Evolutionary conservation across 2,113 vertebrate species (phyloP).

Genomic region (Eublepharis macularius): DNA sequence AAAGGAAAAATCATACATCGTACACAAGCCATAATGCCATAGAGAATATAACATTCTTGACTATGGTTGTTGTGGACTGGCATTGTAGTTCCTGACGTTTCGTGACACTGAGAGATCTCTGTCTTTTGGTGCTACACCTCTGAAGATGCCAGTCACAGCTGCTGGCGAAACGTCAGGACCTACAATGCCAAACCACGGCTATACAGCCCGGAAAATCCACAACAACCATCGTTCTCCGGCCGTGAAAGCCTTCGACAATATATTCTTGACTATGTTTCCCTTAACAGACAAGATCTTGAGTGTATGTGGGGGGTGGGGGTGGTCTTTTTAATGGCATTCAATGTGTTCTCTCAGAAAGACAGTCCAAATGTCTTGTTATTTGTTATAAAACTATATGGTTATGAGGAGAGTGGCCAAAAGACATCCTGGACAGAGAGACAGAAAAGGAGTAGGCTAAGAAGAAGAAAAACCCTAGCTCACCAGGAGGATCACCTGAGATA

Average conservation of each 20-base stretch:
- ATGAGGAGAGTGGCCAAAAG: neutral
- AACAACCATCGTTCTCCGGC: too few species aligned
- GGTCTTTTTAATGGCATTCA: neutral
- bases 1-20: neutral
- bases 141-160: too few species aligned
- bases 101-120: too few species aligned
- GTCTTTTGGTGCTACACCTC: too few species aligned
- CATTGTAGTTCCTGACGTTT: too few species aligned
- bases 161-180: too few species aligned
- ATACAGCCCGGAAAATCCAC: too few species aligned
- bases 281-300: neutral
- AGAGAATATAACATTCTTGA: neutral
- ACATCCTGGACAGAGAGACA: neutral
- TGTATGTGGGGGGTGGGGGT: neutral
- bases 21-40: neutral
- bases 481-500: neutral
- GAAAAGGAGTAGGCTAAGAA: neutral
- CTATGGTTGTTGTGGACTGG: too few species aligned
- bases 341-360: neutral
- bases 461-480: neutral
- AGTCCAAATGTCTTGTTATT: neutral
- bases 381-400: neutral
- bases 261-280: neutral
- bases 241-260: too few species aligned
- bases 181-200: too few species aligned